Evolutionary conservation across 2,797 vertebrate genomes (phyloP).

Genomic region (Ibycter americanus): DNA sequence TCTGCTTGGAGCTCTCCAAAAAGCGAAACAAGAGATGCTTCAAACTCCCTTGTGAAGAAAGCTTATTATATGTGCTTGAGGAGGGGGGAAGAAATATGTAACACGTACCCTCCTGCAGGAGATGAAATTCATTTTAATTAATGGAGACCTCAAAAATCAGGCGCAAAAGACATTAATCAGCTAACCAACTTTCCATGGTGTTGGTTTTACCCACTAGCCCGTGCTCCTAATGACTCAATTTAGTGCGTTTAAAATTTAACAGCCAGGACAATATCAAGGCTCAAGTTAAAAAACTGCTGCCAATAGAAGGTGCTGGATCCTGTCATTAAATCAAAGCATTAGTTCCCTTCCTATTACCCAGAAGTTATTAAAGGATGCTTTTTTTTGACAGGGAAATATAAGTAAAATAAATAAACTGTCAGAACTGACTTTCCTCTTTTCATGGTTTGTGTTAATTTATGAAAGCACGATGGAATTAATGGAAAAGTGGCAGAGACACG

Average conservation of each 20-base stretch:
- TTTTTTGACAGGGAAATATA: neutral
- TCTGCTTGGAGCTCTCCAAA: neutral
- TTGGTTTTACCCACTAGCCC: conserved; percentile 26
- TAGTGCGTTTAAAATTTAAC: neutral
- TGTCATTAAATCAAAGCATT: neutral
- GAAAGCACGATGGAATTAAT: neutral
- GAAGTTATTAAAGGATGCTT: neutral
- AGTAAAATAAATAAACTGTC: neutral
- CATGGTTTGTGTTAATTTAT: neutral
- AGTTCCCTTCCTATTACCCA: neutral
- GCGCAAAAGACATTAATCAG: conserved; percentile 47
- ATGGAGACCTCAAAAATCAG: conserved; percentile 57
- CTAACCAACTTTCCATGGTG: neutral
- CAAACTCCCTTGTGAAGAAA: conserved; percentile 38
- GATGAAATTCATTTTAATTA: conserved; percentile 50
- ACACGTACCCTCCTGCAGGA: neutral
- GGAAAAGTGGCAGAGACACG: neutral
- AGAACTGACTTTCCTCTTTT: neutral
- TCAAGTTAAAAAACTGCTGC: neutral
- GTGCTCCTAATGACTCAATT: conserved; percentile 37
- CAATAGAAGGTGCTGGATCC: neutral
- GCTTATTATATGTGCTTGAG: neutral
- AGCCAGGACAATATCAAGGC: neutral
- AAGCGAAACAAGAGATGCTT: neutral
- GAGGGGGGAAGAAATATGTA: neutral